These are phyloP conservation scores for Xestobium rufovillosum DNA, from an alignment of 2,888 invertebrate genomes.

Conservation along the genomic window DNA sequence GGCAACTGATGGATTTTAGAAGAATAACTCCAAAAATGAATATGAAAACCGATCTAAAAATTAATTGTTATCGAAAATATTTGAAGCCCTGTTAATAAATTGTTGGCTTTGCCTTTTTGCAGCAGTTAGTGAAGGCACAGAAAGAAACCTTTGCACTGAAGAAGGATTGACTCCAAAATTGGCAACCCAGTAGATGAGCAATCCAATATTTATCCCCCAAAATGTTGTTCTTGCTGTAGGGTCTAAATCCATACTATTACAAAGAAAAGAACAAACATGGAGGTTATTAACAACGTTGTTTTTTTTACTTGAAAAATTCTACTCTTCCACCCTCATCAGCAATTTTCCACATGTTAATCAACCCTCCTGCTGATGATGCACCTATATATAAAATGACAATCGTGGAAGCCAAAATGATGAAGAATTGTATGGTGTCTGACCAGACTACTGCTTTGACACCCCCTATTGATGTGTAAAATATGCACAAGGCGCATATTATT, in stretches of 20 bases:
- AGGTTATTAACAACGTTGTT: background rate
- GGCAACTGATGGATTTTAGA: constrained; percentile 50
- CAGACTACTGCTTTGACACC: constrained; percentile 60
- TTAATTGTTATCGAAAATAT: constrained; percentile 5
- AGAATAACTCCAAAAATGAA: constrained; percentile 26
- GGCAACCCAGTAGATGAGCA: constrained; percentile 47
- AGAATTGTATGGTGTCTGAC: constrained; percentile 49
- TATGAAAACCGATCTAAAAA: constrained; percentile 35
- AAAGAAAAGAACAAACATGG: constrained; percentile 23
- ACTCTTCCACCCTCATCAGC: constrained; percentile 49
- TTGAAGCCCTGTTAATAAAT: too few species aligned
- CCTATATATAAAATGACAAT: constrained; percentile 45
- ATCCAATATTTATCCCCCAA: constrained; percentile 51
- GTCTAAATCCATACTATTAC: constrained; percentile 50
- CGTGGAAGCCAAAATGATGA: constrained; percentile 47
- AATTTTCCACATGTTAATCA: constrained; percentile 49
- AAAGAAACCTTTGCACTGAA: background rate
- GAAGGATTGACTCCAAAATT: constrained; percentile 2
- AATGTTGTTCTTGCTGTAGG: constrained; percentile 53
- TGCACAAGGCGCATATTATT: constrained; percentile 60
- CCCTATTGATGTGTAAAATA: constrained; percentile 65
- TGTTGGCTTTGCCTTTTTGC: background rate
- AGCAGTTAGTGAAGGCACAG: background rate
- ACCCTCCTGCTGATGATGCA: constrained; percentile 30
- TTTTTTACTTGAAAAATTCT: constrained; percentile 51